phyloP scores from a whole-genome alignment of 92 coral and sea anemone genomes.

The Porites rus region DNA sequence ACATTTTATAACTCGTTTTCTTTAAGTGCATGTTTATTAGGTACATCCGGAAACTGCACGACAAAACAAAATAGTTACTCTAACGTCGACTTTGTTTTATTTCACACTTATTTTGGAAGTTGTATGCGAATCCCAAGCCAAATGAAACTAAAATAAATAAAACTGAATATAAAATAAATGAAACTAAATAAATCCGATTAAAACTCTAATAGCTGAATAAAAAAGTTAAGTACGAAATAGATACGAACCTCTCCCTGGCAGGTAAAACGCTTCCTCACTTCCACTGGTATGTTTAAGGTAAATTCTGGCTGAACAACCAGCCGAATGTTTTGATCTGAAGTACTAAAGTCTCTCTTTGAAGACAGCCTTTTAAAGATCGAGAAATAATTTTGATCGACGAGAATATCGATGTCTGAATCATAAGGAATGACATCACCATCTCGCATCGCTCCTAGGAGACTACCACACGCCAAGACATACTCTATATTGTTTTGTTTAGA shows the following conservation, averaged over 20 bases:
- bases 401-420: constrained; percentile 82
- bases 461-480: constrained; percentile 77
- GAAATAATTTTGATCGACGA: constrained; percentile 66
- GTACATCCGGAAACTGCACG: too few species aligned
- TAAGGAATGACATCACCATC: constrained; percentile 84
- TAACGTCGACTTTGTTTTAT: too few species aligned
- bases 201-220: too few species aligned
- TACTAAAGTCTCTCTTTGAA: constrained; percentile 54
- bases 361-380: constrained; percentile 62
- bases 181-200: too few species aligned
- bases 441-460: constrained; percentile 81
- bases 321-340: constrained; percentile 68
- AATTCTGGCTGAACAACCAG: constrained; percentile 86
- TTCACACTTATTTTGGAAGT: too few species aligned
- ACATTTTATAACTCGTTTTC: too few species aligned
- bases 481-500: constrained; percentile 64
- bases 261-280: constrained; percentile 67
- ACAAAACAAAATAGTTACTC: too few species aligned
- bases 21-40: too few species aligned
- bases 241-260: constrained; percentile 70
- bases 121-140: too few species aligned
- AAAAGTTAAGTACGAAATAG: too few species aligned
- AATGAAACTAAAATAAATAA: too few species aligned
- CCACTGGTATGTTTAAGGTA: constrained; percentile 46
- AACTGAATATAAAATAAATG: too few species aligned